Evolutionary conservation across 2,797 vertebrate genomes (phyloP).

Genomic region (Sylvia borin): DNA sequence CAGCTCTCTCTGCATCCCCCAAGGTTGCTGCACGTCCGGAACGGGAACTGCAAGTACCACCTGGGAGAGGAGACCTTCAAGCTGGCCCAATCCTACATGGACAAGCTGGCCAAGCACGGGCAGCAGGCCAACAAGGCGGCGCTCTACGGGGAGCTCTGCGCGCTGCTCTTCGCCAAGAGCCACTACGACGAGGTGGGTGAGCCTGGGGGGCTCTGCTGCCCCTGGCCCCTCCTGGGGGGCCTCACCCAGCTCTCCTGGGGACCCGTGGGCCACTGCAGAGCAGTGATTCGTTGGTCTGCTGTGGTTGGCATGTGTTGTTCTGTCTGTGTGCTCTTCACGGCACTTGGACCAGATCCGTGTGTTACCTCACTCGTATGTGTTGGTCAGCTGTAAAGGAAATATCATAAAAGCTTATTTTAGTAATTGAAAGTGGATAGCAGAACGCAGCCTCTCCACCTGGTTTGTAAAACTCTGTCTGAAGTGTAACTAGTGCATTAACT

Average conservation of each 20-base stretch:
- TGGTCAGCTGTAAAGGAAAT: not conserved
- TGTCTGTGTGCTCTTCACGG: not conserved
- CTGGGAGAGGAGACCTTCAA: constrained; percentile 98
- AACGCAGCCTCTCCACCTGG: not conserved
- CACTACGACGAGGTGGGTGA: constrained; percentile 94
- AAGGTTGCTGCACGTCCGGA: constrained; percentile 96
- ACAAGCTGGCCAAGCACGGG: constrained; percentile 94
- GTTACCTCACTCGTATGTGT: rapidly evolving
- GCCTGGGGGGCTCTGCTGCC: not conserved
- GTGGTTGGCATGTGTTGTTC: rapidly evolving
- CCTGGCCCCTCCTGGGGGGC: no score
- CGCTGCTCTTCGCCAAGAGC: constrained; percentile 98
- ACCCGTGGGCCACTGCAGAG: not conserved
- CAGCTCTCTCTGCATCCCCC: not conserved
- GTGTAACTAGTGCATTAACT: not conserved
- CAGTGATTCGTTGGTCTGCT: rapidly evolving
- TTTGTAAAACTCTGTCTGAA: not conserved
- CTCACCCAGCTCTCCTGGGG: not conserved
- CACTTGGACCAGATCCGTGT: rapidly evolving
- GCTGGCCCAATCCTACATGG: constrained; percentile 96
- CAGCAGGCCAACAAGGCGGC: constrained; percentile 98
- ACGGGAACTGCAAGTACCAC: constrained; percentile 98
- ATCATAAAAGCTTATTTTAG: not conserved
- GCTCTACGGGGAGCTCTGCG: constrained; percentile 95
- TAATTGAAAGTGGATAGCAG: not conserved